Evolutionary conservation across 2,888 invertebrate species (phyloP), one percentile per base, ranked within the genome.

Genomic region (Macropis europaea): DNA sequence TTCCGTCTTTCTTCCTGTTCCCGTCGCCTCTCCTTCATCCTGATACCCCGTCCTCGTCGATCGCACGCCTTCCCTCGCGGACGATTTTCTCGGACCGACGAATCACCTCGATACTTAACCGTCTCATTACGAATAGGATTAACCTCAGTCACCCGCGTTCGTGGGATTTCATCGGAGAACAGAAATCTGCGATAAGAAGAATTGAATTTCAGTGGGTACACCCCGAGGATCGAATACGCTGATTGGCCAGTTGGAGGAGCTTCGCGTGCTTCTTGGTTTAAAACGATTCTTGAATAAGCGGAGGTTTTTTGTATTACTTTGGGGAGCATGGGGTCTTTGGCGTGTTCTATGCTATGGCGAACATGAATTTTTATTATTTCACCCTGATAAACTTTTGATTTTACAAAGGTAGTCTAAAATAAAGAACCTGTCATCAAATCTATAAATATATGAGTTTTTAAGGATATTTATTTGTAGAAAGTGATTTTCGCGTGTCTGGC

Each of bases 111-210:
- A 60, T 68, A 74, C 76, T 80, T 69, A 66, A 56, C 71, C 76
- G 59, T 61, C 81, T 82, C 77, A 82, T 83, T 78, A 76, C 75
- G 82, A 84, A 82, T 81, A 70, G 73, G 73, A 85, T 84, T 86
- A 83, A 82, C 81, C 80, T 79, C 64, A 59, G 73, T 42, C 62
- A 60, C 42, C 11, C 36, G 45, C 28, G 50, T 42, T 68, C 47
- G 54, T 17, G 36, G 32, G 47, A 32, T 61, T 40, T 32, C 26
- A 48, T 47, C 61, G 6, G 28, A 19, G 36, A n/a, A 40, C 42
- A 30, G 34, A 54, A 63, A 48, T 63, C 40, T 15, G 13, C 36
- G 59, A 54, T 54, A 52, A 47, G n/a, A 40, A 30, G 32, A 59
- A 67, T 54, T 62, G 57, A 54, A 62, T 67, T 59, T 34, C 32